Percentiles rank a stretch among this genome's conserved stretches.
Evolutionary conservation across 1,140 invertebrate genomes (phyloP).

Genomic region (Papilio glaucus): DNA sequence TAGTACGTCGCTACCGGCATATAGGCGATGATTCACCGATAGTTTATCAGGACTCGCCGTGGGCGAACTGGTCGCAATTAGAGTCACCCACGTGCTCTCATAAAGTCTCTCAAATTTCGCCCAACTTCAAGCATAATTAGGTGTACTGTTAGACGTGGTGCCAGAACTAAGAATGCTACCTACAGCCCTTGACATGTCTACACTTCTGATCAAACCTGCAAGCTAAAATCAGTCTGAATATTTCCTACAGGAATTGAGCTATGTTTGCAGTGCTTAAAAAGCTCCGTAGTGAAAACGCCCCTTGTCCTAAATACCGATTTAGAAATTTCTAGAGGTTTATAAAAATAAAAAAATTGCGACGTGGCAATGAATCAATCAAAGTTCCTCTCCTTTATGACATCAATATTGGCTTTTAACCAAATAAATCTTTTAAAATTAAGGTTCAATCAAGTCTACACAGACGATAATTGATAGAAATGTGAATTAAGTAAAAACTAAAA

Average conservation of each 20-base stretch:
- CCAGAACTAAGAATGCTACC: background rate
- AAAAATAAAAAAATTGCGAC: too few species aligned
- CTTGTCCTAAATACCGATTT: too few species aligned
- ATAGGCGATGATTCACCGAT: slow-evolving; percentile 48
- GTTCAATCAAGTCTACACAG: too few species aligned
- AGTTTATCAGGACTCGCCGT: slow-evolving; percentile 46
- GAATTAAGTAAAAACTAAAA: too few species aligned
- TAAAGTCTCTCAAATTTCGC: slow-evolving; percentile 34
- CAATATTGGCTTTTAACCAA: too few species aligned
- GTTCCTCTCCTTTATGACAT: too few species aligned
- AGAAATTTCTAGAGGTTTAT: too few species aligned
- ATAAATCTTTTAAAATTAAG: too few species aligned
- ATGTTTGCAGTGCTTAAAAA: too few species aligned
- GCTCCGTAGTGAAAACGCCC: too few species aligned
- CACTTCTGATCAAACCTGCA: background rate
- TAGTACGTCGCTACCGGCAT: slow-evolving; percentile 44
- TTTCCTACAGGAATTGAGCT: background rate
- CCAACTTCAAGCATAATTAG: slow-evolving; percentile 13
- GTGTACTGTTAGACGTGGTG: slow-evolving; percentile 3
- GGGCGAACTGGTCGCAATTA: slow-evolving; percentile 54
- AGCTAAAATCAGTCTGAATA: background rate
- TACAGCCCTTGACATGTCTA: background rate
- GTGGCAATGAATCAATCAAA: too few species aligned
- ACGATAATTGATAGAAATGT: too few species aligned
- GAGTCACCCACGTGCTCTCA: slow-evolving; percentile 44